Base-by-base conservation (phyloP, 2,888 invertebrate genomes). In the Pardosa pseudoannulata region DNA sequence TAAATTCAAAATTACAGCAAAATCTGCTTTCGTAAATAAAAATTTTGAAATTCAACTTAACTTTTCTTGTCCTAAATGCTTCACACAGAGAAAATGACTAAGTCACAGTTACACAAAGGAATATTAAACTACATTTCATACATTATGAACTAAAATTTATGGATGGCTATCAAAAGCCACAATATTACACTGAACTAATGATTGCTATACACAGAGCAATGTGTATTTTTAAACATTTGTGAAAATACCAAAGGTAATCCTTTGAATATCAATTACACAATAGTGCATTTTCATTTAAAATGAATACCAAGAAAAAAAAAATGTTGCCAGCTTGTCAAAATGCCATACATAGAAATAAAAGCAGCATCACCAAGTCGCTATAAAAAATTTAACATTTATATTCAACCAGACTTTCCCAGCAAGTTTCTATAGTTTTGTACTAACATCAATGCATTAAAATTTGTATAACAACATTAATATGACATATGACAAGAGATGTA, bases 391-490 rank as follows among this genome's bases (percentile, higher is more conserved):
- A 80, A 80, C 73, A 74, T 73, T 80, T 80, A 80, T 74, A 75
- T 41, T 56, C 75, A 75, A 81, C 56, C 68, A 81, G 62, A 74
- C 23, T 36, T 41, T 27, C 41, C 28, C 41, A 27, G 41, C 70
- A 41, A 70, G 27, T 70, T 70, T 41, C 70, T 41, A 41, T 41
- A 41, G 7, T 79, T 78, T 85, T 78, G 78, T 78, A 85, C 83
- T 85, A 85, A 85, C 83, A 85, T 78, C 83, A 73, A 85, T 78
- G 83, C 78, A 39, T 85, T 78, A 85, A 85, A 85, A 85, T 78
- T 78, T 73, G 65, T 85, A 75, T 75, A 85, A 85, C 81, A 81
- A 82, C 83, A 83, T 76, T 71, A 83, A 83, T 73, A 78, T 85
- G 83, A 81, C 68, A 75, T 64, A 68, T 74, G 81, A 79, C 62